phyloP scores from a whole-genome alignment of 2,113 vertebrate genomes.

The Grammatotria lemairii region DNA sequence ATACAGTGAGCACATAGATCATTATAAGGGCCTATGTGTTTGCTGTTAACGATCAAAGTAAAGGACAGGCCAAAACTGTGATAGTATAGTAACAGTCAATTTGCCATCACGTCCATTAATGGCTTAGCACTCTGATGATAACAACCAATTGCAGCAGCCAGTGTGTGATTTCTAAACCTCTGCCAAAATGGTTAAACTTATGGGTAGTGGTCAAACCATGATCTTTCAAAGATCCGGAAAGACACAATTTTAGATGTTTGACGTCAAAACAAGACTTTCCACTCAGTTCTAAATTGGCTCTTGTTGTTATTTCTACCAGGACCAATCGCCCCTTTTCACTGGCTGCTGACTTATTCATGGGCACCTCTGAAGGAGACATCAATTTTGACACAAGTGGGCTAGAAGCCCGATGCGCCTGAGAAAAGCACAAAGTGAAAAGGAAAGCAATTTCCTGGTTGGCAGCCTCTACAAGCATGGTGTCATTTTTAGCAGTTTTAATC shows the following conservation, averaged over 20 bases:
- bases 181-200: background rate
- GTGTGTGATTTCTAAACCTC: background rate
- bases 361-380: background rate
- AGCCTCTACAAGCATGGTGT: background rate
- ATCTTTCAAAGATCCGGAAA: background rate
- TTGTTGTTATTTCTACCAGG: background rate
- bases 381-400: background rate
- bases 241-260: background rate
- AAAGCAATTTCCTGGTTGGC: conserved; percentile 45
- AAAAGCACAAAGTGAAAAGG: background rate
- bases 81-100: background rate
- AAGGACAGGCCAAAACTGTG: background rate
- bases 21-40: background rate
- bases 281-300: background rate
- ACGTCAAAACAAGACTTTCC: background rate
- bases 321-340: background rate
- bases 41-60: background rate
- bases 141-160: background rate
- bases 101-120: background rate
- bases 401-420: background rate
- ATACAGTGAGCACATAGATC: background rate
- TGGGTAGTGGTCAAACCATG: background rate
- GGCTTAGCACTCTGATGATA: background rate
- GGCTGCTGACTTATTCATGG: conserved; percentile 36
- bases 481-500: conserved; percentile 43